Base-by-base conservation (phyloP, 2,113 vertebrate species). In the Halichoerus grypus region DNA sequence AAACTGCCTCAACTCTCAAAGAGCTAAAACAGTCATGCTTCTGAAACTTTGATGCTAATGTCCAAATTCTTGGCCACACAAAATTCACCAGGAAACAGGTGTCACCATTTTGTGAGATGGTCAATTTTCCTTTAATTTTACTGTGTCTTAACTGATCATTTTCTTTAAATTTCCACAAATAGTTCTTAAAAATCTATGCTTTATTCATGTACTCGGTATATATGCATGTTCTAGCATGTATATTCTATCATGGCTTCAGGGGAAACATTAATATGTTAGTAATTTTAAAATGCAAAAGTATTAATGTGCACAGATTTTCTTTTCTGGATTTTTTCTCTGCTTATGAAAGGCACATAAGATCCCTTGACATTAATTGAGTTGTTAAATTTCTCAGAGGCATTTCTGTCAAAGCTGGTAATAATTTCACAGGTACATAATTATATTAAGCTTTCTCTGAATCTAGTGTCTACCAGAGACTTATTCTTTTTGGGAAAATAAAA, bases 381-480 rank as follows among this genome's bases (percentile, higher is more conserved):
- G 91, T 74, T 97, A 76, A 94, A 69, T 7, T 3, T 97, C 84
- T 97, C 33, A 88, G 93, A 98, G 85, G 46, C 22, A 24, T 83
- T 91, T 95, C 72, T 91, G 79, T 93, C 94, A 97, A 95, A 94
- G 0, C 59, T 94, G 22, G 14, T 61, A 94, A 90, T 96, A 84
- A 96, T 92, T 98, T 97, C 88, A 55, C 33, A 94, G 72, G 81
- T 95, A 94, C 96, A 82, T 22, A 96, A 95, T 36, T 85, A 94
- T 86, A 86, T 95, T 93, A 87, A 65, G 22, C 5, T 51, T n/a
- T 92, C 49, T 95, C n/a, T 87, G 67, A 95, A 49, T 69, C 55
- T 94, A 42, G 26, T 71, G 5, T 79, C 79, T 94, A 65, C 19
- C 49, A 61, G 57, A 61, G 49, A 83, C 28, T 74, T 39, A n/a